Evolutionary conservation across 2,888 invertebrate species (phyloP).

Genomic region (Hirtodrosophila confusa): DNA sequence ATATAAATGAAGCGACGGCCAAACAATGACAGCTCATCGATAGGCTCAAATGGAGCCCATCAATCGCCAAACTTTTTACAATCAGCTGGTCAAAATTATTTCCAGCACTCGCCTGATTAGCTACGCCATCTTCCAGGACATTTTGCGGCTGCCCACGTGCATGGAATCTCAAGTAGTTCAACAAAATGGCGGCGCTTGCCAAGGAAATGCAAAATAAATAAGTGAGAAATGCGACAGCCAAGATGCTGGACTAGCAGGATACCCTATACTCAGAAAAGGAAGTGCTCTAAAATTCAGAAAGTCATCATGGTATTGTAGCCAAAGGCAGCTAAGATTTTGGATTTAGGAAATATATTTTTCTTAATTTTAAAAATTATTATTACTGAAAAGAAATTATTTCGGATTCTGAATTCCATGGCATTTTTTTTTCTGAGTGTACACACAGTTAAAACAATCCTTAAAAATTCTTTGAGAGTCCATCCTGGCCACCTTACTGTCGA

Average conservation of each 20-base stretch:
- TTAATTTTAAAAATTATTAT: no score
- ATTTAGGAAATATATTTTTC: no score
- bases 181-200: constrained; percentile 18
- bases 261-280: constrained; percentile 1
- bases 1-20: constrained; percentile 70
- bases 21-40: constrained; percentile 64
- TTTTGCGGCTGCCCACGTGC: constrained; percentile 69
- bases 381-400: no score
- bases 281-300: no score
- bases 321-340: no score
- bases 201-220: constrained; percentile 65
- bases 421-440: no score
- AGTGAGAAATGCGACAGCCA: neutral
- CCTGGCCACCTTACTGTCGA: no score
- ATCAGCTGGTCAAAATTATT: constrained; percentile 66
- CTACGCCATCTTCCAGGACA: constrained; percentile 60
- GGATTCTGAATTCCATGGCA: no score
- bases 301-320: no score
- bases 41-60: constrained; percentile 54
- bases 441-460: no score
- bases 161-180: constrained; percentile 65
- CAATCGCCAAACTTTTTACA: constrained; percentile 63
- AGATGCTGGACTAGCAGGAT: neutral
- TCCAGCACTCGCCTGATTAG: constrained; percentile 74
- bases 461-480: no score